Evolutionary conservation across 1,140 invertebrate species (phyloP), one percentile per base, ranked within the genome.

Genomic region (Sweltsa coloradensis): DNA sequence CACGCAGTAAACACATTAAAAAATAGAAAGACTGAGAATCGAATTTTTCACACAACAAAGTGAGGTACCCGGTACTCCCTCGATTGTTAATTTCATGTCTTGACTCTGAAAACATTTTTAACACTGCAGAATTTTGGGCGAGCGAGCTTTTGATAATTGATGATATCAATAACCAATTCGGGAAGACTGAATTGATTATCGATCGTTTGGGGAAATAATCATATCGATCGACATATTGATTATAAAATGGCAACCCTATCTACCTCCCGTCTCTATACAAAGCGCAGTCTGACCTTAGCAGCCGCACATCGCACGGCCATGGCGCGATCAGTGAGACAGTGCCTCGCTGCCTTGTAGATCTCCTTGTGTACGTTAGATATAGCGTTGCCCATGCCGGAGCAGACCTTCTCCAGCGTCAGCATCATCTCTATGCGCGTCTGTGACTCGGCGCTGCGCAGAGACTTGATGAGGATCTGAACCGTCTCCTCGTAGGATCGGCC

Each of bases 401-500:
- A 85, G 19, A 89, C 75, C 73, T 96, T 97, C 64, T 95, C 88
- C 49, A 98, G 67, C 2, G 94, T 97, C 49, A 85, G 75, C 88
- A 99, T 95, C 44, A 97, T 97, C 71, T 99, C 95, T 57, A 93
- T 85, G 51, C 96, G 73, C 3, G 84, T 88, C 64, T 95, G 92
- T 0, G 94, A 97, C 71, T 99, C 96, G 3, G 91, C 89, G 69
- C 85, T 96, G 58, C 89, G 81, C 37, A 97, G 68, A 4, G 89
- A 90, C 53, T 92, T 89, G 37, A 95, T 81, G 5, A 98, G 70
- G 44, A 94, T 85, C 54, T 89, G 81, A 9, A 97, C 89, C 3
- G 95, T 97, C 61, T 99, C 95, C 63, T 99, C 95, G 62, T 97
- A 98, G 0, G 92, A 96, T 51, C 94, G 73, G 0, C 95, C 96